Evolutionary conservation across 2,888 invertebrate genomes (phyloP).

Genomic region (Monoplex corrugatus): DNA sequence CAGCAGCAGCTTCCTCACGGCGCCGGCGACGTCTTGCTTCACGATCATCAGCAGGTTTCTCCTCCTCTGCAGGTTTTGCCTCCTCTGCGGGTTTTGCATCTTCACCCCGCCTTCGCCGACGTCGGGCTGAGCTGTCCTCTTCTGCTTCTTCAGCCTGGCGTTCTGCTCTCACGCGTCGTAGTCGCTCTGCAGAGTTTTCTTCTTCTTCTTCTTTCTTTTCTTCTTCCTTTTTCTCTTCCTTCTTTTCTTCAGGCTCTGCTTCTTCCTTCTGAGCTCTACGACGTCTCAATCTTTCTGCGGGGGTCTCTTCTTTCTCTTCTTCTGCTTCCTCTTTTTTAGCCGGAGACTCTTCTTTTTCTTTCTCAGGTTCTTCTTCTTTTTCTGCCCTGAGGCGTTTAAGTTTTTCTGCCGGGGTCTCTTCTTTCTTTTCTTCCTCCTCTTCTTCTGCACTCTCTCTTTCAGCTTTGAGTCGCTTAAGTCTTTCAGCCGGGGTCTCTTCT

Average conservation of each 20-base stretch:
- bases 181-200: constrained; percentile 13
- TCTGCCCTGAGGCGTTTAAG: neutral
- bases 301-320: constrained; percentile 3
- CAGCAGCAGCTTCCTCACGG: constrained; percentile 52
- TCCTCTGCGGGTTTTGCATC: constrained; percentile 49
- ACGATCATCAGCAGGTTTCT: constrained; percentile 45
- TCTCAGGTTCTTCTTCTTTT: constrained; percentile 37
- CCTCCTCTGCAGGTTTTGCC: constrained; percentile 41
- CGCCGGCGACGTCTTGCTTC: constrained; percentile 53
- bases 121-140: constrained; percentile 32
- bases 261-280: neutral
- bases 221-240: constrained; percentile 7
- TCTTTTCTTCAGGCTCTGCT: neutral
- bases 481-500: neutral
- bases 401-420: constrained; percentile 1
- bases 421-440: neutral
- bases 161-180: constrained; percentile 16
- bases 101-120: constrained; percentile 47
- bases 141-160: constrained; percentile 30
- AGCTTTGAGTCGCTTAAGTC: neutral
- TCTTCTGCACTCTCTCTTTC: constrained; percentile 26
- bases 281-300: neutral
- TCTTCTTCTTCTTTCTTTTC: constrained; percentile 35
- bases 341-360: neutral
- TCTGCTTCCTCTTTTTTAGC: constrained; percentile 20